These are phyloP conservation scores for Phrixothrix hirtus DNA, from an alignment of 2,888 invertebrate genomes.

Conservation along the genomic window DNA sequence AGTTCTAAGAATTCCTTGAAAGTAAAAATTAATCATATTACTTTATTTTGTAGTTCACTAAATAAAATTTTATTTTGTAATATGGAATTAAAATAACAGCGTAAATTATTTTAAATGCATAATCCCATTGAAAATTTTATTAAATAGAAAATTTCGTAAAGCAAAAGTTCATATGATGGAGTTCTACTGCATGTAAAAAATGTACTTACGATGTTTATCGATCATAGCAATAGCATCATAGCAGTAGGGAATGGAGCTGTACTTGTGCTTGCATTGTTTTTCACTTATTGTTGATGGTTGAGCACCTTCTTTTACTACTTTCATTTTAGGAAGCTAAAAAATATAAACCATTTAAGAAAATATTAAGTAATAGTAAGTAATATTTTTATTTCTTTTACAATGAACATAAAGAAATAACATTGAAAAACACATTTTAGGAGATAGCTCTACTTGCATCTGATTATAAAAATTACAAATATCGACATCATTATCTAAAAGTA, in stretches of 20 bases:
- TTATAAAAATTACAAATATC: too few relatives aligned
- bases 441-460: too few relatives aligned
- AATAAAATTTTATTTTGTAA: too few relatives aligned
- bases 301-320: slow-evolving; percentile 71
- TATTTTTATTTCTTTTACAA: background rate
- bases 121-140: too few relatives aligned
- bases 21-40: too few relatives aligned
- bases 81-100: too few relatives aligned
- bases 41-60: too few relatives aligned
- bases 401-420: background rate
- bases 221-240: slow-evolving; percentile 78
- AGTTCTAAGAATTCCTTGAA: too few relatives aligned
- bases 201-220: slow-evolving; percentile 30
- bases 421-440: background rate
- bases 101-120: too few relatives aligned
- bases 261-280: slow-evolving; percentile 84
- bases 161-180: too few relatives aligned
- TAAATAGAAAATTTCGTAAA: too few relatives aligned
- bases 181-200: background rate
- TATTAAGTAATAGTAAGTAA: background rate
- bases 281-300: slow-evolving; percentile 52
- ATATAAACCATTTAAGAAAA: background rate
- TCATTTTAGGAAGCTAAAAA: slow-evolving; percentile 65
- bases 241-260: slow-evolving; percentile 86
- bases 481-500: too few relatives aligned